Conservation (phyloP, 2,888 invertebrate species). For the Ectemnius lituratus region DNA sequence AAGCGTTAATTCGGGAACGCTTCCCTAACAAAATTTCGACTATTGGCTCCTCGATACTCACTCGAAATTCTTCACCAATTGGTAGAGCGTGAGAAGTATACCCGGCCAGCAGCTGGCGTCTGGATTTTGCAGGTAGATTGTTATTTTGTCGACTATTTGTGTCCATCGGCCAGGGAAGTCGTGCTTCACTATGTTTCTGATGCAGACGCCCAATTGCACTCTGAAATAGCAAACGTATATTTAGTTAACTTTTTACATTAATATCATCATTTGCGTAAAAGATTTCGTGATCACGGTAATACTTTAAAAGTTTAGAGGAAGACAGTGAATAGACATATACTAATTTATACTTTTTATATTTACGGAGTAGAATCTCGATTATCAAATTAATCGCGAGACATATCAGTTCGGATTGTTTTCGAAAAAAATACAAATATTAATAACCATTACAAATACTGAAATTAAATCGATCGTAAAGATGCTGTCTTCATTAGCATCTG, state of each 20-base stretch:
- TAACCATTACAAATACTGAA: too few relatives aligned
- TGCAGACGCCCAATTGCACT: slow-evolving; percentile 94
- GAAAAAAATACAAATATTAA: too few relatives aligned
- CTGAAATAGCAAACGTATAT: slow-evolving; percentile 76
- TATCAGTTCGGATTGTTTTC: too few relatives aligned
- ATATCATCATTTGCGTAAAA: too few relatives aligned
- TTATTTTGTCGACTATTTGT: slow-evolving; percentile 96
- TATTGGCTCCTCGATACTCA: slow-evolving; percentile 72
- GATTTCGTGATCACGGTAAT: too few relatives aligned
- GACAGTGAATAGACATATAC: neutral
- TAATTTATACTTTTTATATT: too few relatives aligned
- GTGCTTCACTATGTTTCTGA: slow-evolving; percentile 94
- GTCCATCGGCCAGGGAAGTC: slow-evolving; percentile 98
- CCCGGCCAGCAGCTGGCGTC: slow-evolving; percentile 94
- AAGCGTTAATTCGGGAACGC: too few relatives aligned
- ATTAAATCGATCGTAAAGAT: too few relatives aligned
- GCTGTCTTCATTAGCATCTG: too few relatives aligned
- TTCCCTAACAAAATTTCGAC: neutral
- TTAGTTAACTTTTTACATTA: too few relatives aligned
- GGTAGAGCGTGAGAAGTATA: slow-evolving; percentile 93
- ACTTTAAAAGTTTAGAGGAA: neutral
- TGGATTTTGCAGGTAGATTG: slow-evolving; percentile 94
- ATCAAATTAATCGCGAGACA: too few relatives aligned
- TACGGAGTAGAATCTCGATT: too few relatives aligned
- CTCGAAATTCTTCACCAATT: slow-evolving; percentile 94